These are phyloP conservation scores for Acrobasis repandana DNA, from an alignment of 2,888 invertebrate genomes.

Conservation along the genomic window DNA sequence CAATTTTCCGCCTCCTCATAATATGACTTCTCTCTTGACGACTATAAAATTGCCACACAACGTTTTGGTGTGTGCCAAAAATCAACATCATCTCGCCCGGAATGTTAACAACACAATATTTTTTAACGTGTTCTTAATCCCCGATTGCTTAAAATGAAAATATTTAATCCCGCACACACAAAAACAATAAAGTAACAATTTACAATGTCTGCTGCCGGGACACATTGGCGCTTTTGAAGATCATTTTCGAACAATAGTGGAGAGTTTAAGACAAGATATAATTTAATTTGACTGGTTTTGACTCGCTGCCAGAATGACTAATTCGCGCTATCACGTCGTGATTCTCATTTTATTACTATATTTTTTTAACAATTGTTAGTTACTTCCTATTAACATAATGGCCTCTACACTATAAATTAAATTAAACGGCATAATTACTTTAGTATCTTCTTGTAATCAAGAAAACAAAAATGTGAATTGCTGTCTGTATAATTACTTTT, in stretches of 20 bases:
- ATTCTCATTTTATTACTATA: conserved; percentile 64
- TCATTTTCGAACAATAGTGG: conserved; percentile 67
- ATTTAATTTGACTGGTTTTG: conserved; percentile 71
- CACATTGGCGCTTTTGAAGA: conserved; percentile 59
- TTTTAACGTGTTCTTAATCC: conserved; percentile 72
- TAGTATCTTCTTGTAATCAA: conserved; percentile 25
- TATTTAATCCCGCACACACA: conserved; percentile 63
- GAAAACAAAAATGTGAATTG: conserved; percentile 1
- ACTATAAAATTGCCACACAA: conserved; percentile 72
- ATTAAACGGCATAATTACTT: conserved; percentile 27
- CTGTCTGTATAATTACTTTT: background rate
- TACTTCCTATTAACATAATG: conserved; percentile 54
- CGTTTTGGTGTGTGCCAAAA: conserved; percentile 73
- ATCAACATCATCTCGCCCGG: conserved; percentile 68
- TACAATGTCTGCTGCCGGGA: conserved; percentile 34
- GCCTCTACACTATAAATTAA: conserved; percentile 29
- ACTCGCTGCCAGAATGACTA: conserved; percentile 77
- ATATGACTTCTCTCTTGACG: conserved; percentile 69
- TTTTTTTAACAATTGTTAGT: conserved; percentile 59
- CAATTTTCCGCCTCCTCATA: conserved; percentile 69
- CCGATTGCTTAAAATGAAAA: conserved; percentile 71
- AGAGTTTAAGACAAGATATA: conserved; percentile 60
- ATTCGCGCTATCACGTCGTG: conserved; percentile 62
- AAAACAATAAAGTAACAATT: conserved; percentile 51
- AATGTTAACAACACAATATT: conserved; percentile 80